A percentile compares a stretch with the other conserved stretches of the same genome.
These are phyloP conservation scores for Carassius carassius DNA, from an alignment of 2,113 vertebrate species.

Conservation along the genomic window DNA sequence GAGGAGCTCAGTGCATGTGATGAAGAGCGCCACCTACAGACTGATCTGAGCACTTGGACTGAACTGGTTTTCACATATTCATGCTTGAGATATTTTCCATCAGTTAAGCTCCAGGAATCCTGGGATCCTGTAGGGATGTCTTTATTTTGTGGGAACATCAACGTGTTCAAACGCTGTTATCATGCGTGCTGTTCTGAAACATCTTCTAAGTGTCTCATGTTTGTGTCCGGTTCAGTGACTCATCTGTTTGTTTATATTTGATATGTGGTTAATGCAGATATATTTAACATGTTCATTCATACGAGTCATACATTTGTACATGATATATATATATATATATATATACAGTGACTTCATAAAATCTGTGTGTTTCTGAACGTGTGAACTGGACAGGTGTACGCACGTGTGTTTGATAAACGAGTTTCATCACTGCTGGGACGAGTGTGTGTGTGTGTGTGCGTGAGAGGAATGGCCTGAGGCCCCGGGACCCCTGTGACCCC, in stretches of 20 bases:
- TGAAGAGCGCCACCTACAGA: neutral
- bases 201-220: neutral
- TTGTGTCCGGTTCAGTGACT: neutral
- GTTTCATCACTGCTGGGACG: conserved; percentile 37
- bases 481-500: conserved; percentile 48
- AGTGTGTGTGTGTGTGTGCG: conserved; percentile 2
- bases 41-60: neutral
- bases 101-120: neutral
- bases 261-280: neutral
- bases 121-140: too few relatives aligned
- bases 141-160: too few relatives aligned
- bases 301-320: neutral
- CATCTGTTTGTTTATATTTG: neutral
- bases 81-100: neutral
- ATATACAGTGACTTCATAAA: too few relatives aligned
- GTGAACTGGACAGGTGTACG: conserved; percentile 14
- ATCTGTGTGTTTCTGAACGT: conserved; percentile 18
- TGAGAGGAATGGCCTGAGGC: conserved; percentile 51
- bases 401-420: conserved; percentile 47
- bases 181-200: neutral
- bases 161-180: too few relatives aligned
- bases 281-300: neutral
- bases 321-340: too few relatives aligned
- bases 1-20: neutral
- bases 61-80: neutral